Evolutionary conservation across 2,888 invertebrate species (phyloP).

Genomic region (Drosophila leonis): DNA sequence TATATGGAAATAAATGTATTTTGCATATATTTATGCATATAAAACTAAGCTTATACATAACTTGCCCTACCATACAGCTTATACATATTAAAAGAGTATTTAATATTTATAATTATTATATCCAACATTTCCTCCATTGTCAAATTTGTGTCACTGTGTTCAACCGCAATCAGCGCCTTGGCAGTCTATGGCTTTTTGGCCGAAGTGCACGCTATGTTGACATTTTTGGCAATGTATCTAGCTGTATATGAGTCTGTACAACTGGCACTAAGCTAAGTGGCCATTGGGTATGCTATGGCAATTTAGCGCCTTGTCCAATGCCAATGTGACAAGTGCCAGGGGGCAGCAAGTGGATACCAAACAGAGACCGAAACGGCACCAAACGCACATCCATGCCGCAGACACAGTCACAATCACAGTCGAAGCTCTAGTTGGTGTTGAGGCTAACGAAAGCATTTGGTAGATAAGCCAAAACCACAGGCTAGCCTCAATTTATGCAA

Average conservation of each 20-base stretch:
- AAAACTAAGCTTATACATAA: no score
- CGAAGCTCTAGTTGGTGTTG: slow-evolving; percentile 9
- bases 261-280: slow-evolving; percentile 40
- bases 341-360: slow-evolving; percentile 8
- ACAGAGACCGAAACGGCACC: not conserved
- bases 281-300: slow-evolving; percentile 42
- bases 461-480: slow-evolving; percentile 64
- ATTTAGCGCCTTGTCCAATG: slow-evolving; percentile 71
- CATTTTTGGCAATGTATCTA: slow-evolving; percentile 46
- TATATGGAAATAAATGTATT: not conserved
- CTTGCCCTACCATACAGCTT: not conserved
- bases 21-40: not conserved
- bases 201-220: slow-evolving; percentile 34
- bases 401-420: slow-evolving; percentile 21
- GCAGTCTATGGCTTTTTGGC: slow-evolving; percentile 41
- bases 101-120: not conserved
- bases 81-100: not conserved
- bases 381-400: slow-evolving; percentile 17
- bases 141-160: slow-evolving; percentile 2
- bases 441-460: slow-evolving; percentile 30
- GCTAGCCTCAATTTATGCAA: slow-evolving; percentile 65
- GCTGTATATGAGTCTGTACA: slow-evolving; percentile 22
- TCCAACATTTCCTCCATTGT: not conserved
- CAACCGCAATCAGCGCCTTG: slow-evolving; percentile 27
- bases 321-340: slow-evolving; percentile 46